Evolutionary conservation across 2,888 invertebrate species (phyloP).

Genomic region (Pristionchus exspectatus): DNA sequence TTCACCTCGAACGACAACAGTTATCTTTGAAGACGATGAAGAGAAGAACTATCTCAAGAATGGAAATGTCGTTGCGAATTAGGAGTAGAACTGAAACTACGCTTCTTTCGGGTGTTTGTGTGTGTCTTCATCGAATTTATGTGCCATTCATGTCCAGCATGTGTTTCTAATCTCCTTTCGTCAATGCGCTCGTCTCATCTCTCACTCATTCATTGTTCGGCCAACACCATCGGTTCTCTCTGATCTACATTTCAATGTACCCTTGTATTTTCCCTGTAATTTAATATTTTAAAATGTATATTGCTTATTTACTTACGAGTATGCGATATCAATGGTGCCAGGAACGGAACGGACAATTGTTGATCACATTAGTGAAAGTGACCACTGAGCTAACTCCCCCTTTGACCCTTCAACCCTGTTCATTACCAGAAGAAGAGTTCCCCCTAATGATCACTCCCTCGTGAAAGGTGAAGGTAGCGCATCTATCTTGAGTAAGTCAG

Average conservation of each 20-base stretch:
- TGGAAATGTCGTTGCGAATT: neutral
- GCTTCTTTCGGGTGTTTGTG: too few relatives aligned
- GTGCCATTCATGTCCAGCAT: too few relatives aligned
- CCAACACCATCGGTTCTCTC: too few relatives aligned
- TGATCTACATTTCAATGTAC: too few relatives aligned
- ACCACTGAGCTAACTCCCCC: neutral
- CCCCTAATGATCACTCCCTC: neutral
- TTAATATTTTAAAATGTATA: too few relatives aligned
- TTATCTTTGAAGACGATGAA: constrained; percentile 37
- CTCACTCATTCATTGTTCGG: too few relatives aligned
- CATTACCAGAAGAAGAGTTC: neutral
- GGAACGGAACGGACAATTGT: constrained; percentile 10
- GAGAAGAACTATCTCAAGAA: neutral
- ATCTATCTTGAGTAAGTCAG: neutral
- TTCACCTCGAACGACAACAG: constrained; percentile 27
- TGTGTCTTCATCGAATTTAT: too few relatives aligned
- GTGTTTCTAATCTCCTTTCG: too few relatives aligned
- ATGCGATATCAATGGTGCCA: neutral
- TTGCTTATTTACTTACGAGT: neutral
- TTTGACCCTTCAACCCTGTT: neutral
- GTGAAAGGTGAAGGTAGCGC: neutral
- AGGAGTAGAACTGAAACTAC: neutral
- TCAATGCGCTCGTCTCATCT: too few relatives aligned
- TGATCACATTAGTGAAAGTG: constrained; percentile 42
- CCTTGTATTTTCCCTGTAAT: too few relatives aligned